Evolutionary conservation across 30 jellyfish, hydroid and myxozoan genomes (phyloP), one percentile per base, ranked within the genome.

Genomic region (Hydractinia symbiolongicarpus): DNA sequence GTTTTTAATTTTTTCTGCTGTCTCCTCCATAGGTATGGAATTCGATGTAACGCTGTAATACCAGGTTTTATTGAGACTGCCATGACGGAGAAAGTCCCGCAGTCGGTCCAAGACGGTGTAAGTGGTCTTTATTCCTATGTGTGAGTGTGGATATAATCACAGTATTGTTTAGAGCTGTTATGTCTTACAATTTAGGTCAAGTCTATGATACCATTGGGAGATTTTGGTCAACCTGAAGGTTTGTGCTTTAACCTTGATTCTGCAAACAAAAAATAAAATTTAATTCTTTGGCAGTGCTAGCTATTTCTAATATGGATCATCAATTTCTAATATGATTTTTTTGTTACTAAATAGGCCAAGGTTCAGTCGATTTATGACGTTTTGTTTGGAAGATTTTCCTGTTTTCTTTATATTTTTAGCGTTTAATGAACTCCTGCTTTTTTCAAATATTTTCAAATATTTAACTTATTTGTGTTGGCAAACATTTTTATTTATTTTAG

Each of bases 41-140:
- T 69, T 67, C 86, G 89, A 5, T 81, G 89, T 50, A 81, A 81
- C 53, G 89, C 89, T 44, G 89, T 81, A 7, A 58, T 81, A 21
- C 89, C 89, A 16, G 89, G 89, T 44, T 81, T 81, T 51, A 81
- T 81, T 11, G 62, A 16, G 51, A 81, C 89, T 68, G 75, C 78
- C 11, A 81, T 81, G 89, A 81, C 89, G 6, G 86, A 81, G 6
- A 55, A 69, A 50, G 80, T 81, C 7, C 89, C 89, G 17, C 55
- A 72, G 9, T 61, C 52, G 10, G 57, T 81, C 49, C 58, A 71
- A 55, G 89, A 81, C 5, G 50, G 20, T 79, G 89, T 81, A 4
- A 5, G 78, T 67, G 19, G 1, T 20, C 40, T 64, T 13, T n/a
- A 6, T 58, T 40, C 16, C 81, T 7, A 1, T 58, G 17, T 71